phyloP scores from a whole-genome alignment of 2,888 invertebrate species.

The Thereva unica region DNA sequence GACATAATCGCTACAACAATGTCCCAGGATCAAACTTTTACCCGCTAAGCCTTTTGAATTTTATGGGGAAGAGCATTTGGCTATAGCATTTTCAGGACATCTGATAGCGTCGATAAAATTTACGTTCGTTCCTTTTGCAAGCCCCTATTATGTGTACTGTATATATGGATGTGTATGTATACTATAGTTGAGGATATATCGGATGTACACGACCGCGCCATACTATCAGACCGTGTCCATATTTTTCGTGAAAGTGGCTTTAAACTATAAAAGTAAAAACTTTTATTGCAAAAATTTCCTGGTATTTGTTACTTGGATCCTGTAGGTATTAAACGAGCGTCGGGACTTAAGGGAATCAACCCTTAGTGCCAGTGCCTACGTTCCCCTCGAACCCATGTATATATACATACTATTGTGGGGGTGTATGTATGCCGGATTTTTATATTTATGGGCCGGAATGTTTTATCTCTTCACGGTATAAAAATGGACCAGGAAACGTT shows the following conservation, averaged over 20 bases:
- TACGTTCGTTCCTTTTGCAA: too few species aligned
- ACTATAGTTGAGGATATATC: too few species aligned
- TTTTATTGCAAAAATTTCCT: slow-evolving; percentile 21
- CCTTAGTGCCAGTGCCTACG: too few species aligned
- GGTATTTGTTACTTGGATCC: slow-evolving; percentile 20
- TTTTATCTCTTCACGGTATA: slow-evolving; percentile 24
- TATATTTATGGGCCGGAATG: slow-evolving; percentile 29
- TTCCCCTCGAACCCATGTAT: neutral
- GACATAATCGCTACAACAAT: too few species aligned
- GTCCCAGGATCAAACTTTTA: too few species aligned
- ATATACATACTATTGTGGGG: slow-evolving; percentile 1
- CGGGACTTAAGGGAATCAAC: too few species aligned
- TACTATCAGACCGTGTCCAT: neutral
- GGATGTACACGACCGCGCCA: neutral
- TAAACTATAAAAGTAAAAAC: slow-evolving; percentile 28
- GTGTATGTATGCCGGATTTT: slow-evolving; percentile 16
- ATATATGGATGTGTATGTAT: too few species aligned
- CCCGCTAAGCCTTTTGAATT: too few species aligned
- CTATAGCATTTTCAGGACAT: too few species aligned
- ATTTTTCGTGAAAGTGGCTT: slow-evolving; percentile 17
- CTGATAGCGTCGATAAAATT: too few species aligned
- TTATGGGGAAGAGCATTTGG: too few species aligned
- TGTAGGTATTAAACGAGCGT: slow-evolving; percentile 7
- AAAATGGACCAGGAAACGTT: slow-evolving; percentile 1
- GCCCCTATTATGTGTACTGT: too few species aligned